Base-by-base conservation (phyloP, 2,113 vertebrate species). In the Sceloporus tristichus region DNA sequence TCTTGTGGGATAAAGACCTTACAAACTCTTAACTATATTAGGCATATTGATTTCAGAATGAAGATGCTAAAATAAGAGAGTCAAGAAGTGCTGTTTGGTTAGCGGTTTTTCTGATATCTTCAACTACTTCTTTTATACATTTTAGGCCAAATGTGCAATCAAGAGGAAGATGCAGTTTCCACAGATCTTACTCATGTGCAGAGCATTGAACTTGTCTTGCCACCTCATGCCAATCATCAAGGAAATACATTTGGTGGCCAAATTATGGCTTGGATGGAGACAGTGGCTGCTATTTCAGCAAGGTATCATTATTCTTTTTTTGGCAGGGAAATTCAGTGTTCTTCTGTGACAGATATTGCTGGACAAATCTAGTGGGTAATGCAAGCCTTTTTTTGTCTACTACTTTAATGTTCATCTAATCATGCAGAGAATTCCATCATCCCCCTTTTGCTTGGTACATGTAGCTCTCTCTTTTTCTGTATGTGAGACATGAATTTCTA, bases 261-360 rank as follows among this genome's bases (percentile, higher is more conserved):
- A 91, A 97, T 98, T 91, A 98, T 98, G 97, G 97, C 97, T 68
- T 98, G 97, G 97, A 98, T 98, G 97, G 97, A 97, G 92, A 95
- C 92, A 0, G 97, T 96, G 11, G 97, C 97, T 9, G 96, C 96
- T 85, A 97, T 98, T 92, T 96, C 97, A 89, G 97, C 97, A 92
- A 97, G 97, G 97, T 98, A 91, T 27, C 23, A 14, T 53, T 68
- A 9, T 79, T 76, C 27, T 86, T 84, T 65, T 88, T 68, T 84
- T 38, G 21, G 13, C 13, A 38, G 1, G 59, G 18, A 16, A 18
- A 62, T n/a, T 79, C 79, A 53, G 2, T 3, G 56, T 76, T 82
- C 79, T 71, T 85, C 27, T 38, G 7, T 48, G 48, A 54, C 70
- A n/a, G 16, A 23, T 77, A 75, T 88, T 88, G 70, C 23, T 38